These are phyloP conservation scores for Parnassius apollo DNA, from an alignment of 2,888 invertebrate species.

Conservation along the genomic window DNA sequence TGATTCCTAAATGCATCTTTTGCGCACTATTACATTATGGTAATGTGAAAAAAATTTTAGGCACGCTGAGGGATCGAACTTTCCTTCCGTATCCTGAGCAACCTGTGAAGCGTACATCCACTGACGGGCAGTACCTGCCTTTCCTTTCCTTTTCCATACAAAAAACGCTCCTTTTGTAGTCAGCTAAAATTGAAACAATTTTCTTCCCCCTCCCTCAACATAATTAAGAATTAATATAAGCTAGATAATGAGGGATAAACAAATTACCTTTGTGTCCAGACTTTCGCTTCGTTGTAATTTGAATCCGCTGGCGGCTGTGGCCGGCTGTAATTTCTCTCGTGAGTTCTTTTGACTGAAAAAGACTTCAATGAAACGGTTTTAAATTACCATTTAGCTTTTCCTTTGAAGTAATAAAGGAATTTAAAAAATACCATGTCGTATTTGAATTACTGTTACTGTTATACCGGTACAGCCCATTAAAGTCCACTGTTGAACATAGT, in stretches of 20 bases:
- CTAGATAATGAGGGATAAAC: conserved; percentile 37
- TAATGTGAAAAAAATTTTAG: too few species aligned
- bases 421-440: background rate
- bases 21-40: too few species aligned
- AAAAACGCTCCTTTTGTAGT: conserved; percentile 14
- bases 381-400: background rate
- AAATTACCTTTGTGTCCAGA: conserved; percentile 40
- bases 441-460: too few species aligned
- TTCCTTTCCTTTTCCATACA: conserved; percentile 14
- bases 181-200: background rate
- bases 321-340: conserved; percentile 4
- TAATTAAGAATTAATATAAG: conserved; percentile 9
- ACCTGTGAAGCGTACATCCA: too few species aligned
- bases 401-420: background rate
- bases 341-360: conserved; percentile 6
- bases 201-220: conserved; percentile 1
- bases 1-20: too few species aligned
- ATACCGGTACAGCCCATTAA: too few species aligned
- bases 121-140: too few species aligned
- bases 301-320: background rate
- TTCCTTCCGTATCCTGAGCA: too few species aligned
- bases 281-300: conserved; percentile 18
- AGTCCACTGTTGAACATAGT: too few species aligned
- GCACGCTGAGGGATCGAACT: too few species aligned
- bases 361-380: conserved; percentile 1